phyloP scores from a whole-genome alignment of 2,888 invertebrate species.

The Lamproptera curius region DNA sequence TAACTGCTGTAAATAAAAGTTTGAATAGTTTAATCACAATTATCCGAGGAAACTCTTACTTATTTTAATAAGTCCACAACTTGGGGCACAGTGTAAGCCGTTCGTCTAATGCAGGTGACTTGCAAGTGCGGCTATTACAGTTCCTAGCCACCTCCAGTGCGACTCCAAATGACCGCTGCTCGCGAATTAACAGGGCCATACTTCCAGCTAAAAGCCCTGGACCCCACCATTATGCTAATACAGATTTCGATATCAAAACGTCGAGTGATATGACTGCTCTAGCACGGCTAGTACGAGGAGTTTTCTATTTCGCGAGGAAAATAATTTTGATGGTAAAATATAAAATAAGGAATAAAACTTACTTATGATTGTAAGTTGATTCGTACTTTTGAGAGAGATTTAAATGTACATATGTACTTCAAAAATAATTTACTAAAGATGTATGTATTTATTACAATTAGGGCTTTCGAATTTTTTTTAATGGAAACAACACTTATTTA shows the following conservation, averaged over 20 bases:
- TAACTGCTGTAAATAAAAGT: too few relatives aligned
- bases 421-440: not conserved
- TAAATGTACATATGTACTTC: not conserved
- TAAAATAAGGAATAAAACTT: not conserved
- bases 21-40: too few relatives aligned
- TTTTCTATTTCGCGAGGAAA: too few relatives aligned
- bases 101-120: constrained; percentile 64
- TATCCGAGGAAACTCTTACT: too few relatives aligned
- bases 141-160: constrained; percentile 25
- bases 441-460: not conserved
- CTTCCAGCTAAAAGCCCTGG: constrained; percentile 12
- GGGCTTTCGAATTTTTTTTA: not conserved
- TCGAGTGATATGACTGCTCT: not conserved
- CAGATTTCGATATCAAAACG: constrained; percentile 6
- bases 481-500: not conserved
- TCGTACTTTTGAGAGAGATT: not conserved
- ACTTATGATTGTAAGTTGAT: not conserved
- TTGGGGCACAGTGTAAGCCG: constrained; percentile 35
- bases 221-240: constrained; percentile 18
- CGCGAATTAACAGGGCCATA: constrained; percentile 17
- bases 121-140: constrained; percentile 44
- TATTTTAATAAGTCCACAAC: constrained; percentile 5
- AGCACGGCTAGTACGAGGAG: not conserved
- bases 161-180: constrained; percentile 27
- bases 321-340: too few relatives aligned